Base-by-base conservation (phyloP, 1,140 invertebrate species). In the Papilio dardanus region DNA sequence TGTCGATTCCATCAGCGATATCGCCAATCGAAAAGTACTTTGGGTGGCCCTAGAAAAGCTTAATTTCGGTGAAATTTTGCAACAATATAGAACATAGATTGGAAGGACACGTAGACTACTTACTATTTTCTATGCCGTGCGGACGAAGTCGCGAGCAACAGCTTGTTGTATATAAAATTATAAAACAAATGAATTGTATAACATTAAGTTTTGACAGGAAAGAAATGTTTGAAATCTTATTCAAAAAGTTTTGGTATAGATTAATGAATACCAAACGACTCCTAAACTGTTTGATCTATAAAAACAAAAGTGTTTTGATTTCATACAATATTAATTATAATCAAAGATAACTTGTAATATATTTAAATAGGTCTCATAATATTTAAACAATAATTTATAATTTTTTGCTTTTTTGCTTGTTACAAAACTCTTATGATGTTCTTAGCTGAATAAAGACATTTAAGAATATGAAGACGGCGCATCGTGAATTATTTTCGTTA, bases 381-480 rank as follows among this genome's bases (percentile, higher is more conserved):
- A 58, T 58, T 58, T 24, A 58, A 54, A 54, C 50, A 54, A 21
- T 54, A 54, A 54, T 54, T 54, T 54, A 54, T 54, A 54, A 54
- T 33, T 33, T 33, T 3, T 33, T 3, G 7, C 31, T 33, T 33
- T 33, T 33, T 33, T 33, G 31, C 2, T 2, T 33, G 7, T 33
- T 33, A 3, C 31, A 33, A 2, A 3, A 33, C 31, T 33, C 3
- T 3, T 3, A 33, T 33, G 31, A n/a, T n/a, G n/a, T n/a, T n/a
- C n/a, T n/a, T n/a, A n/a, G n/a, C n/a, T n/a, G n/a, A n/a, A n/a
- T n/a, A n/a, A n/a, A n/a, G n/a, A n/a, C n/a, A n/a, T n/a, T n/a
- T n/a, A n/a, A n/a, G n/a, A n/a, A n/a, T n/a, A n/a, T n/a, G n/a
- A n/a, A n/a, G n/a, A n/a, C n/a, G n/a, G n/a, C n/a, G n/a, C n/a